Percentiles rank a stretch among this genome's conserved stretches.
phyloP scores from a whole-genome alignment of 2,797 vertebrate species.

The Dromococcyx pavoninus region DNA sequence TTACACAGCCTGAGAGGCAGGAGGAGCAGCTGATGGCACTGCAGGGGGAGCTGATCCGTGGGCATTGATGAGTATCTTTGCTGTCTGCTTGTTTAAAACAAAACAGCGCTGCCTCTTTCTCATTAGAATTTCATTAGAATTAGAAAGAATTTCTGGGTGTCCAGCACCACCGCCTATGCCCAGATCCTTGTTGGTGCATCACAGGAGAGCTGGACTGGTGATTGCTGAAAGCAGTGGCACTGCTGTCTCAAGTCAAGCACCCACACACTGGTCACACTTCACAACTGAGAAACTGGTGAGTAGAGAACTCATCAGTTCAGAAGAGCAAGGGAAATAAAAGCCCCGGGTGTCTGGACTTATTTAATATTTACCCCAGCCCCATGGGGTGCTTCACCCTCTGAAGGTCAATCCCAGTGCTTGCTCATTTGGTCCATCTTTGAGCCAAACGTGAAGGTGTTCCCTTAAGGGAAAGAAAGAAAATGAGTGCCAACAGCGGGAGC shows the following conservation, averaged over 20 bases:
- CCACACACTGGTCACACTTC: not conserved
- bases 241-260: not conserved
- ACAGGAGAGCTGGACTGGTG: not conserved
- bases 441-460: not conserved
- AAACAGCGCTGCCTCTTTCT: not conserved
- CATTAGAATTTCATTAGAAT: not conserved
- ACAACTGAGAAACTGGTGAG: not conserved
- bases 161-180: not conserved
- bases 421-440: not conserved
- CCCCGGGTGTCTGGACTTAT: not conserved
- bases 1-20: not conserved
- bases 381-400: not conserved
- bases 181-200: accelerated
- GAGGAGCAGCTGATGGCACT: not conserved
- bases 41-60: not conserved
- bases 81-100: not conserved
- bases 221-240: not conserved
- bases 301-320: not conserved
- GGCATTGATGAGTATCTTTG: not conserved
- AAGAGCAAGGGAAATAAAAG: not conserved
- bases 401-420: not conserved
- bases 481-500: not conserved
- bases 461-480: not conserved
- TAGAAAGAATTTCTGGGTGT: not conserved
- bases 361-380: not conserved